Conservation (phyloP, 2,888 invertebrate species). For the Ceratothoa steindachneri region DNA sequence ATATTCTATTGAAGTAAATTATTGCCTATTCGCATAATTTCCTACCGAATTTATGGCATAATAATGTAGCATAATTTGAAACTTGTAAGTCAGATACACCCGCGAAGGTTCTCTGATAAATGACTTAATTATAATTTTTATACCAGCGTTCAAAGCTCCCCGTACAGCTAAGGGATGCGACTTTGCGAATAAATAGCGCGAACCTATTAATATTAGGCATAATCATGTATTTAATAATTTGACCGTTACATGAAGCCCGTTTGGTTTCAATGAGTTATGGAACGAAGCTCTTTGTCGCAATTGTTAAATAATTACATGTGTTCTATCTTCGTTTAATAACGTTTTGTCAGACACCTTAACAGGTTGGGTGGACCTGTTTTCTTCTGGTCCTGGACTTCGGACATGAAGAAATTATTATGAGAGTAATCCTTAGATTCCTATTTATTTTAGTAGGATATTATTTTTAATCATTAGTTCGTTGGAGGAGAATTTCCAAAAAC, state of each 20-base stretch:
- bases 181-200: neutral
- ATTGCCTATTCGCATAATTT: neutral
- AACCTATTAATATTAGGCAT: neutral
- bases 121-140: slow-evolving; percentile 5
- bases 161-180: neutral
- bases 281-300: neutral
- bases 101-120: slow-evolving; percentile 11
- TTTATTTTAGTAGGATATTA: too few species aligned
- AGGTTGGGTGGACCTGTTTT: too few species aligned
- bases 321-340: neutral
- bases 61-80: neutral
- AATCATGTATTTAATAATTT: slow-evolving; percentile 6
- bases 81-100: slow-evolving; percentile 2
- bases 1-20: slow-evolving; percentile 11
- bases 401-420: too few species aligned
- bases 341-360: neutral
- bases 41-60: neutral
- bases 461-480: too few species aligned
- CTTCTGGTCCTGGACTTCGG: too few species aligned
- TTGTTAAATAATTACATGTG: slow-evolving; percentile 7
- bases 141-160: neutral
- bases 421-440: too few species aligned
- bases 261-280: neutral
- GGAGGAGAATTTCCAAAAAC: too few species aligned
- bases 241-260: neutral